Conservation (phyloP, 2,888 invertebrate genomes). For the Melangyna quadrimaculata region DNA sequence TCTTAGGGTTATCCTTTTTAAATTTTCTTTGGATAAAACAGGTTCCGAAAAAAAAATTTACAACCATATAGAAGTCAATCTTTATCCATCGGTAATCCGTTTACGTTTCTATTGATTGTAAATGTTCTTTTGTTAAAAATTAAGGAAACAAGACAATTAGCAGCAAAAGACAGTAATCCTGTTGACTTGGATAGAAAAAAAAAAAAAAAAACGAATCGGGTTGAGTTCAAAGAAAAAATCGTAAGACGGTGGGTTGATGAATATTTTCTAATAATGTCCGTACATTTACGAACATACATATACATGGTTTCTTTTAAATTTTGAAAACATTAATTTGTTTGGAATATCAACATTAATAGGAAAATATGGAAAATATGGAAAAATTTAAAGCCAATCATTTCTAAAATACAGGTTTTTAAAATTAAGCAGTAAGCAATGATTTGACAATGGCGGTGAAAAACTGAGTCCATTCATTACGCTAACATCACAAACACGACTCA, state of each 20-base stretch:
- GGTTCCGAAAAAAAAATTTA: not conserved
- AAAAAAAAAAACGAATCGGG: not conserved
- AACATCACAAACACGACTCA: too few relatives aligned
- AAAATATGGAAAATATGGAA: too few relatives aligned
- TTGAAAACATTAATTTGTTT: not conserved
- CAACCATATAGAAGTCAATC: conserved; percentile 31
- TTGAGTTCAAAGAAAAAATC: not conserved
- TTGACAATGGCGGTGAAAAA: too few relatives aligned
- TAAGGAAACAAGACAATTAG: conserved; percentile 46
- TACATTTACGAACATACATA: too few relatives aligned
- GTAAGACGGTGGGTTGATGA: not conserved
- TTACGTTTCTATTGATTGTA: conserved; percentile 26
- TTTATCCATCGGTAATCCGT: conserved; percentile 55
- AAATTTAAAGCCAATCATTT: too few relatives aligned
- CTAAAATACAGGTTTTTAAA: too few relatives aligned
- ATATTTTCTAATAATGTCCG: not conserved
- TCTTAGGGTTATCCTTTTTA: not conserved
- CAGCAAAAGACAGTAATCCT: conserved; percentile 62
- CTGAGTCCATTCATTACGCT: too few relatives aligned
- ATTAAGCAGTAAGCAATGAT: too few relatives aligned
- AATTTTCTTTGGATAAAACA: not conserved
- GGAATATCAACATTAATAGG: too few relatives aligned
- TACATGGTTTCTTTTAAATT: not conserved
- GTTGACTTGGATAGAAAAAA: conserved; percentile 28
- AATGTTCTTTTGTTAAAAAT: conserved; percentile 35